Evolutionary conservation across 2,113 vertebrate species (phyloP).

Genomic region (Apteryx owenii): DNA sequence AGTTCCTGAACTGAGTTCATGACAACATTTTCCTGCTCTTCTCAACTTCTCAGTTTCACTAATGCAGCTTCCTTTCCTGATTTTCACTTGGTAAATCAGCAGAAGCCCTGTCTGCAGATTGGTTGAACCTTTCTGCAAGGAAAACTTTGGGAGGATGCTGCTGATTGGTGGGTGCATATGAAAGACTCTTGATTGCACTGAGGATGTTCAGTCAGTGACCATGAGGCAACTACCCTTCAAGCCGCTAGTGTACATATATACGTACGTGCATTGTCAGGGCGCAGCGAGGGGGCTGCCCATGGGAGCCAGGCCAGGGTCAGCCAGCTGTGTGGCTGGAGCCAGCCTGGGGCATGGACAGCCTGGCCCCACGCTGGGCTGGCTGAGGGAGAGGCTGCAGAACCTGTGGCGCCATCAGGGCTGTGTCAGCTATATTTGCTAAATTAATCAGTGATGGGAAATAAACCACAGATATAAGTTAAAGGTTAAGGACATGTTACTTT

Average conservation of each 20-base stretch:
- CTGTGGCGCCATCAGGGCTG: too few species aligned
- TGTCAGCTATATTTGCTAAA: background rate
- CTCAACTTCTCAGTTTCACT: background rate
- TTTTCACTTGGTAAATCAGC: background rate
- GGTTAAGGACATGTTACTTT: background rate
- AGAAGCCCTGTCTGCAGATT: background rate
- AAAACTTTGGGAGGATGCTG: background rate
- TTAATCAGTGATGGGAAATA: background rate
- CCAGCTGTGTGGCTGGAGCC: background rate
- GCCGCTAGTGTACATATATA: background rate
- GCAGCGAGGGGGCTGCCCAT: background rate
- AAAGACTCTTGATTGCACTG: background rate
- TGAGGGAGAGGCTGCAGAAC: rapidly evolving
- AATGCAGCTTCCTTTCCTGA: background rate
- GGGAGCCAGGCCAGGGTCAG: background rate
- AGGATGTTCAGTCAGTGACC: background rate
- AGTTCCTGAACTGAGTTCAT: background rate
- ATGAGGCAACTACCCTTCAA: background rate
- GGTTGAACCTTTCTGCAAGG: background rate
- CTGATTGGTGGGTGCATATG: background rate
- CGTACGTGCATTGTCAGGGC: background rate
- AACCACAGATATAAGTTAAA: background rate
- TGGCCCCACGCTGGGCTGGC: rapidly evolving
- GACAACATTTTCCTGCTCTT: background rate
- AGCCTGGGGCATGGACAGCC: background rate